Conservation (phyloP, 2,797 vertebrate genomes). For the Hyperoplus lanceolatus region DNA sequence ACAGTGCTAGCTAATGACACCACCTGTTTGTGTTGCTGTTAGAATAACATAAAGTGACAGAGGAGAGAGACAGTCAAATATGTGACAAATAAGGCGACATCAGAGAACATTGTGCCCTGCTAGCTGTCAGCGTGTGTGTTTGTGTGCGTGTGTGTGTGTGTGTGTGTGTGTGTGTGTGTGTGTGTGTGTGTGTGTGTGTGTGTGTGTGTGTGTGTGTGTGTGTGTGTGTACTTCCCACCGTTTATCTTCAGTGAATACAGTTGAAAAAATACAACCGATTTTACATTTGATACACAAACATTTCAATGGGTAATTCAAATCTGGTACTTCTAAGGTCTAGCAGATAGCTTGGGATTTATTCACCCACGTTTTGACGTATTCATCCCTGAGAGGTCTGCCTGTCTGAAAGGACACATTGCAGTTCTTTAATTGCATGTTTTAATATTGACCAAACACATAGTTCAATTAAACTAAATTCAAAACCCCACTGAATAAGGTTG, state of each 20-base stretch:
- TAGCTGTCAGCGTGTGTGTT: background rate
- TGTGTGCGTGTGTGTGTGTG: background rate
- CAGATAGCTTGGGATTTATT: background rate
- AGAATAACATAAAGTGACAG: slow-evolving; percentile 7
- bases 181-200: background rate
- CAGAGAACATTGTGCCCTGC: background rate
- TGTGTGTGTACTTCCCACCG: background rate
- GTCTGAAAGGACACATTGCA: background rate
- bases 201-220: background rate
- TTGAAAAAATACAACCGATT: background rate
- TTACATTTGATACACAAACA: background rate
- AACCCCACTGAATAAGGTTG: background rate
- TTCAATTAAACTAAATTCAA: slow-evolving; percentile 3
- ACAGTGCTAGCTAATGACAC: slow-evolving; percentile 39
- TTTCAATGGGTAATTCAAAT: background rate
- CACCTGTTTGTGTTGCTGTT: slow-evolving; percentile 19
- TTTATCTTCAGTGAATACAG: background rate
- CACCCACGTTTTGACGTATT: background rate
- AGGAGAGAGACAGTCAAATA: slow-evolving; percentile 11
- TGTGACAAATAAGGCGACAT: slow-evolving; percentile 13
- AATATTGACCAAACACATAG: slow-evolving; percentile 22
- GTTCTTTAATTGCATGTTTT: slow-evolving; percentile 23
- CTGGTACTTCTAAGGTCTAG: background rate
- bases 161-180: background rate
- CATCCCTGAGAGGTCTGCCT: background rate